These are phyloP conservation scores for Allochrocebus solatus DNA, from an alignment of 2,797 vertebrate species.

Conservation along the genomic window DNA sequence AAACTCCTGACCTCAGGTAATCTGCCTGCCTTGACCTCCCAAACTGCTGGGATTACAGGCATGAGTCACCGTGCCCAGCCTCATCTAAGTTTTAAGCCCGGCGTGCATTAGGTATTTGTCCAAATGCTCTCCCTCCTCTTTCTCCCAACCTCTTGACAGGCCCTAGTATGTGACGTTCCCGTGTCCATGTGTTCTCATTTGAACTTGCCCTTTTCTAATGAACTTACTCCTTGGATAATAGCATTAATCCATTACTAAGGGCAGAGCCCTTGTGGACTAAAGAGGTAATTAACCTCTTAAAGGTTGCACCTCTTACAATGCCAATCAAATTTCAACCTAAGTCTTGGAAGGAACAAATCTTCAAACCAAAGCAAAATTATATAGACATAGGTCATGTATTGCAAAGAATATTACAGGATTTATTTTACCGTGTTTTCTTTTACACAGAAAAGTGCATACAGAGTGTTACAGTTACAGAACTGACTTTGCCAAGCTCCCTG, in stretches of 20 bases:
- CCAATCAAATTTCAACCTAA: too few relatives aligned
- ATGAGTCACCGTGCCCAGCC: rapidly evolving
- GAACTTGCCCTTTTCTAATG: rapidly evolving
- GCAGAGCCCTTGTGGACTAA: neutral
- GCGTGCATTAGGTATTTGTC: too few relatives aligned
- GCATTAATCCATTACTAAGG: neutral
- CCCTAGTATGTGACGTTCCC: too few relatives aligned
- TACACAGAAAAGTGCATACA: rapidly evolving
- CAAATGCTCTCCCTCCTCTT: too few relatives aligned
- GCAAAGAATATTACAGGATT: neutral
- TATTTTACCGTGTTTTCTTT: neutral
- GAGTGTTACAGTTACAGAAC: rapidly evolving
- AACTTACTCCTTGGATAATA: neutral
- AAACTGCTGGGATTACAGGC: too few relatives aligned
- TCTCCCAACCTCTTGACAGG: too few relatives aligned
- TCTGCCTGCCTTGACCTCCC: too few relatives aligned
- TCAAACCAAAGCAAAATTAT: neutral
- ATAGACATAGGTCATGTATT: rapidly evolving
- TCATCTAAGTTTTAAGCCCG: too few relatives aligned
- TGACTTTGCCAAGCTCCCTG: rapidly evolving
- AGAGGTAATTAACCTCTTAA: neutral
- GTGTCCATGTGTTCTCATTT: too few relatives aligned
- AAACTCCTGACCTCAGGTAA: too few relatives aligned
- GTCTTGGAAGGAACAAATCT: neutral
- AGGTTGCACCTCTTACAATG: neutral